Conservation (phyloP, 2,888 invertebrate genomes). For the Phengaris alcon region DNA sequence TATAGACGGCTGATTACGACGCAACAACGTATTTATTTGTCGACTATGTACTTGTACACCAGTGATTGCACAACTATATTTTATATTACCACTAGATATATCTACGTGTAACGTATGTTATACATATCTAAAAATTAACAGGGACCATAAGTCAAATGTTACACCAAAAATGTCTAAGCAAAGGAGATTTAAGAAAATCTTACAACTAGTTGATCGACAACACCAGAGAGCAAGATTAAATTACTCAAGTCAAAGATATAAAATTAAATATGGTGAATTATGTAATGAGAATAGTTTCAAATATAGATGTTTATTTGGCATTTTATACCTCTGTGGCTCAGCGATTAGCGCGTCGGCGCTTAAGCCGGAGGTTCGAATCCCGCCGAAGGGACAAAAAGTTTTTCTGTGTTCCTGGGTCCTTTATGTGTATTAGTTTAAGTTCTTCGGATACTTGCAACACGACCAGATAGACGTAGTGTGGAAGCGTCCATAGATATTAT, state of each 20-base stretch:
- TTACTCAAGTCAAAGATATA: background rate
- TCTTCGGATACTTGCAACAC: no score
- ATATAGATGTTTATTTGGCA: no score
- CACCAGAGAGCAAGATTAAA: background rate
- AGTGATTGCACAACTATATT: constrained; percentile 18
- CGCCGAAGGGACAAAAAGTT: no score
- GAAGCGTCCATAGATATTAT: no score
- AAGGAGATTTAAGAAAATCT: background rate
- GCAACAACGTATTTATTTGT: constrained; percentile 18
- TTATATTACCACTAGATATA: background rate
- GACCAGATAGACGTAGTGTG: no score
- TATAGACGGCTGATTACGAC: constrained; percentile 2
- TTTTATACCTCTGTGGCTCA: no score
- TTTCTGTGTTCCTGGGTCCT: no score
- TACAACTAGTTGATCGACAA: background rate
- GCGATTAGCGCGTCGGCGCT: no score
- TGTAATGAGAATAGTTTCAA: no score
- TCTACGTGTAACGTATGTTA: background rate
- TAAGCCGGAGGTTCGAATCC: no score
- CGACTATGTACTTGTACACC: constrained; percentile 3
- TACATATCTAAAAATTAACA: background rate
- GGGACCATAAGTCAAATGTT: background rate
- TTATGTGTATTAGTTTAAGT: no score
- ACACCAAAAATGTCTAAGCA: constrained; percentile 13
- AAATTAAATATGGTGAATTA: no score